phyloP scores from a whole-genome alignment of 2,113 vertebrate genomes.

The Heterotilapia buettikoferi region DNA sequence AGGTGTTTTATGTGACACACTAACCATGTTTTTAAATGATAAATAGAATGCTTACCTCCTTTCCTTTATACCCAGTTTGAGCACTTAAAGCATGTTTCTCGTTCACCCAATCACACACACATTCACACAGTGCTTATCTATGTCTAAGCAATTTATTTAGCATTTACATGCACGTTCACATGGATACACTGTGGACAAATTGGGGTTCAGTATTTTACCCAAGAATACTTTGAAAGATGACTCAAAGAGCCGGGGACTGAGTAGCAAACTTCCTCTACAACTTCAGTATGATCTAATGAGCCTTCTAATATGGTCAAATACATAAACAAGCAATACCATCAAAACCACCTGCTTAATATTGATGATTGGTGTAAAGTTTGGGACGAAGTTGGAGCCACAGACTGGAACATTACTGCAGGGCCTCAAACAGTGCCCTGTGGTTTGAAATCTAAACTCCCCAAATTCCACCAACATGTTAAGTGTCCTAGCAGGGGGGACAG shows the following conservation, averaged over 20 bases:
- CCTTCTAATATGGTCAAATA: not conserved
- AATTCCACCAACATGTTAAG: not conserved
- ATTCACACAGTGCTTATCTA: not conserved
- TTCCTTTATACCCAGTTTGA: not conserved
- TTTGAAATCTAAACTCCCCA: not conserved
- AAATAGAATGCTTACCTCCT: not conserved
- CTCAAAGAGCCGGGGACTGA: not conserved
- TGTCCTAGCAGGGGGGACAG: fast-evolving
- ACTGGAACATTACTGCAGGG: not conserved
- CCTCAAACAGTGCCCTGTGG: not conserved
- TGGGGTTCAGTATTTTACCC: not conserved
- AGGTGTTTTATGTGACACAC: not conserved
- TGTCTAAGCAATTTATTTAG: not conserved
- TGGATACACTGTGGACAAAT: not conserved
- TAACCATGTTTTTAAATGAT: not conserved
- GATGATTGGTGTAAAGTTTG: not conserved
- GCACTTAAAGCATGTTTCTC: not conserved
- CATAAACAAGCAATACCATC: not conserved
- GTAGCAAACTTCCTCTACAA: not conserved
- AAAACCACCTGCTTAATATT: fast-evolving
- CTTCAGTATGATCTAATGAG: not conserved
- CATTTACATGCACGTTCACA: not conserved
- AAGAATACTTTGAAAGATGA: not conserved
- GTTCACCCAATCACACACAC: not conserved
- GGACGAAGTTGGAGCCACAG: not conserved